Base-by-base conservation (phyloP, 2,888 invertebrate genomes). In the Onthophagus sagittarius region DNA sequence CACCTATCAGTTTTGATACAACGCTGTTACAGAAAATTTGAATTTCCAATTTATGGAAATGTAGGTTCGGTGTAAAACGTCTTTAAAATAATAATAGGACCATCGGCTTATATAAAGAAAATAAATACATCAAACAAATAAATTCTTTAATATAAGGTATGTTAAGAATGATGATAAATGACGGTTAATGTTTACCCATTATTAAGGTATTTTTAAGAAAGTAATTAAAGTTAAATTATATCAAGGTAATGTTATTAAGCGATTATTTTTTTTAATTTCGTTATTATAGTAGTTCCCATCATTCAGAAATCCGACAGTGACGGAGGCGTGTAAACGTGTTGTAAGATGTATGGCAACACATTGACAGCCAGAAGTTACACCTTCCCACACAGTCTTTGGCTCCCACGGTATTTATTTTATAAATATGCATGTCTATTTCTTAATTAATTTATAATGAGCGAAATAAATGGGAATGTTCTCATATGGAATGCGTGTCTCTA, bases 401-500 rank as follows among this genome's bases (percentile, higher is more conserved):
- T 67, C 67, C 67, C 67, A 67, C 67, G 67, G 32, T 32, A 67
- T 32, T 53, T 13, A 67, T 67, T 67, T 67, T 67, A 67, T 67
- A 67, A 67, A 67, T 67, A 67, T 67, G 67, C 32, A 67, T 67
- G 67, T 67, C 23, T 31, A 32, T 23, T 32, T 31, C 32, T 67
- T 67, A 15, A 67, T 67, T 67, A 67, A 31, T 67, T 67, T 67
- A 32, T 67, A 67, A 67, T 67, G 23, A 67, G 23, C 67, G 32
- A 67, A 67, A 67, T 67, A 67, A 67, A 67, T 67, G 67, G 32
- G 67, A 67, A 67, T 32, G 67, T 67, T 67, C 67, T 67, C 67
- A 67, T 14, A 32, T 67, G 31, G 23, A 67, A 67, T 67, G 67
- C 67, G 67, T 67, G 67, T 67, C 67, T 67, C 32, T 32, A 31